phyloP scores from a whole-genome alignment of 2,113 vertebrate genomes.

The Perccottus glenii region DNA sequence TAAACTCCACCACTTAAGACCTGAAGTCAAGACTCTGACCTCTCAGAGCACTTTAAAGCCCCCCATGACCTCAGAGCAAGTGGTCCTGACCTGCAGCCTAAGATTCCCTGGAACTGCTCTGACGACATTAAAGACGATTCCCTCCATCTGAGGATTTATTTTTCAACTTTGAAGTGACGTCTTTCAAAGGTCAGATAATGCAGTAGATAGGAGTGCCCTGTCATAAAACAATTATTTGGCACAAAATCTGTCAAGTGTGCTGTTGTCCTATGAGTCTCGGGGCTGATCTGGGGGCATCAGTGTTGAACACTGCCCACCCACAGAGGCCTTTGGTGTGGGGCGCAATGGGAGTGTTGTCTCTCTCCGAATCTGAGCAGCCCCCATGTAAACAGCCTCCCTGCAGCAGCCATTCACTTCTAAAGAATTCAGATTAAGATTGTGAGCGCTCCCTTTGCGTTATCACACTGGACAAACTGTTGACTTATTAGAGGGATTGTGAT shows the following conservation, averaged over 20 bases:
- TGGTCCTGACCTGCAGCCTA: slow-evolving; percentile 26
- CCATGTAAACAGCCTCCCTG: slow-evolving; percentile 54
- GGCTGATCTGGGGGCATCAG: slow-evolving; percentile 54
- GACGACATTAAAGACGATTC: slow-evolving; percentile 52
- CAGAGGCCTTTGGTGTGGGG: slow-evolving; percentile 56
- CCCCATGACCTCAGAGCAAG: slow-evolving; percentile 34
- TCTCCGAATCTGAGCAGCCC: too few relatives aligned
- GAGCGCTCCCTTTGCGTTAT: slow-evolving; percentile 67
- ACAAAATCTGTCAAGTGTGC: slow-evolving; percentile 70
- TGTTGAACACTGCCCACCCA: slow-evolving; percentile 76
- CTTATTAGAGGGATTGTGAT: slow-evolving; percentile 76
- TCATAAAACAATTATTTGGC: slow-evolving; percentile 74
- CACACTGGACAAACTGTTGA: slow-evolving; percentile 68
- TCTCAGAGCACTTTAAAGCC: slow-evolving; percentile 23
- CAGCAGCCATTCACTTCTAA: slow-evolving; percentile 65
- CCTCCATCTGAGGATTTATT: slow-evolving; percentile 39
- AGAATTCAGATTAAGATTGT: slow-evolving; percentile 70
- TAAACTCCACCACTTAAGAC: slow-evolving; percentile 21
- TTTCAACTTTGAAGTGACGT: slow-evolving; percentile 49
- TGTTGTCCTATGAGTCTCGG: slow-evolving; percentile 51
- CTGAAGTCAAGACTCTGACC: slow-evolving; percentile 22
- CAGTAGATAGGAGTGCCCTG: slow-evolving; percentile 30
- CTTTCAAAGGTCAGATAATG: slow-evolving; percentile 56
- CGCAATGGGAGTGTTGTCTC: slow-evolving; percentile 1
- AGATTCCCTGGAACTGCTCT: slow-evolving; percentile 14